Conservation (phyloP, 2,888 invertebrate species). For the Leistus spinibarbis region DNA sequence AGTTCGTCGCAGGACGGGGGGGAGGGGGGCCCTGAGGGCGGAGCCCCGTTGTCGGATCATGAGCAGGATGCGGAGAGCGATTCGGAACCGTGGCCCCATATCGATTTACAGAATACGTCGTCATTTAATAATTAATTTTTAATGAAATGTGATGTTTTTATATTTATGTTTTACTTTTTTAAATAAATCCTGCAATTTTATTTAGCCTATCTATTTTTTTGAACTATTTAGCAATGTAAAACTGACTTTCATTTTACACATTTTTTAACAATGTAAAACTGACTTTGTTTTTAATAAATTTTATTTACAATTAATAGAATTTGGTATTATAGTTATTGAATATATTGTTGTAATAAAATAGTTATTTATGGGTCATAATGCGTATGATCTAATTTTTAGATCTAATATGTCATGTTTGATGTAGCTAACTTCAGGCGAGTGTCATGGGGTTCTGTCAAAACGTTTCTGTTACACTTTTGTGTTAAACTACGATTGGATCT, state of each 20-base stretch:
- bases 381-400: too few species aligned
- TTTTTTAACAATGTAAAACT: too few species aligned
- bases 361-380: too few species aligned
- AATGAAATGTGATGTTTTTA: background rate
- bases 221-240: background rate
- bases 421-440: background rate
- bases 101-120: slow-evolving; percentile 22
- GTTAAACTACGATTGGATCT: background rate
- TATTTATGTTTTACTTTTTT: background rate
- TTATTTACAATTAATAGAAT: too few species aligned
- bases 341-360: too few species aligned
- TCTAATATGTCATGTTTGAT: too few species aligned
- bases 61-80: slow-evolving; percentile 54
- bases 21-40: slow-evolving; percentile 52
- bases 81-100: slow-evolving; percentile 51
- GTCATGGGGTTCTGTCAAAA: background rate
- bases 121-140: background rate
- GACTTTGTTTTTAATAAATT: too few species aligned
- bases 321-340: too few species aligned
- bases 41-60: slow-evolving; percentile 48
- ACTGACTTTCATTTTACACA: background rate
- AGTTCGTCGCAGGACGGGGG: slow-evolving; percentile 60
- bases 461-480: background rate
- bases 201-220: background rate
- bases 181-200: background rate